Evolutionary conservation across 2,888 invertebrate genomes (phyloP).

Genomic region (Apodemia zela): DNA sequence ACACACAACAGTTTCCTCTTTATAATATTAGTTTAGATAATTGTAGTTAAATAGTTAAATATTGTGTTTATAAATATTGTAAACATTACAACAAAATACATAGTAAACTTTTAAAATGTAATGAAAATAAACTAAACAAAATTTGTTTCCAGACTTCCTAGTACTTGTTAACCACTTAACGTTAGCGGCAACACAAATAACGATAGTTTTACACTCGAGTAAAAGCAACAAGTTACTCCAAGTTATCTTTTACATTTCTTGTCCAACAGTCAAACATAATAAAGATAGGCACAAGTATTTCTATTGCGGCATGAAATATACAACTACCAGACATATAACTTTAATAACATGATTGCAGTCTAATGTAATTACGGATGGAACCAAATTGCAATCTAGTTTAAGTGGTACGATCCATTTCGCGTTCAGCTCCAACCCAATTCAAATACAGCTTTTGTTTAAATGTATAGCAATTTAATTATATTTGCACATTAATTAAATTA

Average conservation of each 20-base stretch:
- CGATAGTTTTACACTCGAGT: background rate
- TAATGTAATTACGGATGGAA: conserved; percentile 8
- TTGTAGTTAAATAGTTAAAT: too few relatives aligned
- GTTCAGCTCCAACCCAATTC: background rate
- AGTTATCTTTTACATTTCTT: background rate
- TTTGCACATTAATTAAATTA: too few relatives aligned
- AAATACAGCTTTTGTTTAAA: background rate
- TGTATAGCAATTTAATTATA: background rate
- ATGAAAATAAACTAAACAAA: background rate
- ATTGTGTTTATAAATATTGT: too few relatives aligned
- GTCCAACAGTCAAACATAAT: conserved; percentile 1
- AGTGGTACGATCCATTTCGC: background rate
- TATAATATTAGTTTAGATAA: too few relatives aligned
- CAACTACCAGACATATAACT: conserved; percentile 3
- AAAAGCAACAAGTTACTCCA: background rate
- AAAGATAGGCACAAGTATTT: conserved; percentile 13
- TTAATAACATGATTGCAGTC: conserved; percentile 7
- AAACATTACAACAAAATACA: too few relatives aligned
- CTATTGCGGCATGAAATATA: conserved; percentile 11
- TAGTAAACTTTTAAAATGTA: too few relatives aligned
- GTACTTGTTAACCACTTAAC: background rate
- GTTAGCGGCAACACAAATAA: background rate
- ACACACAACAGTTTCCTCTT: too few relatives aligned
- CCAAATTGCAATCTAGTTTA: conserved; percentile 13
- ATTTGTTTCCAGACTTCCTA: background rate